Conservation (phyloP, 1,140 invertebrate genomes). For the Tetramorium parvispinum region DNA sequence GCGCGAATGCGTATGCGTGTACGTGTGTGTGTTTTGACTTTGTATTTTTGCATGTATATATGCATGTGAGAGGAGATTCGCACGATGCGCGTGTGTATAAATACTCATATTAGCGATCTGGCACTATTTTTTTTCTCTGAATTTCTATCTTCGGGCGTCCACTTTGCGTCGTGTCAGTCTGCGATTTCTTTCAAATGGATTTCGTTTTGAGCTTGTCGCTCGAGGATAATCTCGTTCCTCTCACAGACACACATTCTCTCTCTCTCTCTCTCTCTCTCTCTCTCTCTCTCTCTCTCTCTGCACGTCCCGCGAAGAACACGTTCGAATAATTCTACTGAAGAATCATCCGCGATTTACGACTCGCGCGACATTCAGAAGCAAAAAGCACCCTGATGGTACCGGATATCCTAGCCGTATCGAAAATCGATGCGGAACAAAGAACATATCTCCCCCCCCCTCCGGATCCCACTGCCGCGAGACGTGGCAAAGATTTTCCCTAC, state of each 20-base stretch:
- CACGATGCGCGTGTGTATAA: constrained; percentile 40
- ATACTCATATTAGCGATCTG: constrained; percentile 48
- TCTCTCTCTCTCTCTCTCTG: background rate
- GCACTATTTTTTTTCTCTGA: constrained; percentile 15
- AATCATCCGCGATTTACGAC: background rate
- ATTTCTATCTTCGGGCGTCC: constrained; percentile 47
- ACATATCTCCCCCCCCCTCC: background rate
- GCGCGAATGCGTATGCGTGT: background rate
- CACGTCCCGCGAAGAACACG: constrained; percentile 10
- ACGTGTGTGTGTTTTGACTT: background rate
- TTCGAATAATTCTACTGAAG: constrained; percentile 39
- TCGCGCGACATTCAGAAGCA: constrained; percentile 9
- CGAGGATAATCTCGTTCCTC: constrained; percentile 9
- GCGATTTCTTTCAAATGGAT: constrained; percentile 55
- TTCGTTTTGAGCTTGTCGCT: constrained; percentile 8
- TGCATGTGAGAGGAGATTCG: constrained; percentile 12
- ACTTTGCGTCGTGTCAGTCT: constrained; percentile 13
- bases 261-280: background rate
- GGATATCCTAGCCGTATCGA: constrained; percentile 27
- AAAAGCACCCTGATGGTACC: constrained; percentile 1
- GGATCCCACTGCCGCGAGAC: background rate
- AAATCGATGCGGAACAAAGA: constrained; percentile 39
- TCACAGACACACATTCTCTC: background rate
- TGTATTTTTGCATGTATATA: constrained; percentile 32
- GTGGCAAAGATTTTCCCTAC: constrained; percentile 28